Conservation (phyloP, 1,140 invertebrate genomes). For the Zaprionus inermis region DNA sequence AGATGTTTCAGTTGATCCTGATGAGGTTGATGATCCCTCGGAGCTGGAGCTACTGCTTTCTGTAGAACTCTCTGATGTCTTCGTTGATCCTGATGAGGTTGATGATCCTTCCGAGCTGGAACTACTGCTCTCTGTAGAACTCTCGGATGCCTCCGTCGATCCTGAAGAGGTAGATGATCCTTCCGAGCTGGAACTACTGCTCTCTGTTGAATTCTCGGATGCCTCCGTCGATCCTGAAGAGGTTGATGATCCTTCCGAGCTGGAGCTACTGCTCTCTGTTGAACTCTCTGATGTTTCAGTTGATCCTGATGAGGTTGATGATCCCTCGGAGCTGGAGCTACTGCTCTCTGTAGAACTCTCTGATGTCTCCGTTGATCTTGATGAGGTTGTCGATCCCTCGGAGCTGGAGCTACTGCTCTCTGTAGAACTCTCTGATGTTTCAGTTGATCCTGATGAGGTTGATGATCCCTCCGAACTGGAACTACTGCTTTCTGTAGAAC, state of each 20-base stretch:
- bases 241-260: background rate
- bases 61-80: background rate
- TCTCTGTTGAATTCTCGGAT: background rate
- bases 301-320: background rate
- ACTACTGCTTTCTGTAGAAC: too few relatives aligned
- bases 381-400: background rate
- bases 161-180: background rate
- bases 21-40: background rate
- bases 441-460: background rate
- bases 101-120: conserved; percentile 4
- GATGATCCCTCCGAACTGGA: conserved; percentile 5
- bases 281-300: background rate
- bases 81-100: background rate
- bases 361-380: background rate
- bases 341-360: background rate
- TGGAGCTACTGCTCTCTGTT: background rate
- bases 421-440: background rate
- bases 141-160: background rate
- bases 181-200: conserved; percentile 9
- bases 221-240: background rate
- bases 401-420: background rate
- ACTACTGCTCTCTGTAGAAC: background rate
- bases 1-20: background rate
- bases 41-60: background rate
- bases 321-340: background rate